Percentiles rank a stretch among this genome's conserved stretches.
Conservation (phyloP, 2,113 vertebrate species). For the Raja brachyura region DNA sequence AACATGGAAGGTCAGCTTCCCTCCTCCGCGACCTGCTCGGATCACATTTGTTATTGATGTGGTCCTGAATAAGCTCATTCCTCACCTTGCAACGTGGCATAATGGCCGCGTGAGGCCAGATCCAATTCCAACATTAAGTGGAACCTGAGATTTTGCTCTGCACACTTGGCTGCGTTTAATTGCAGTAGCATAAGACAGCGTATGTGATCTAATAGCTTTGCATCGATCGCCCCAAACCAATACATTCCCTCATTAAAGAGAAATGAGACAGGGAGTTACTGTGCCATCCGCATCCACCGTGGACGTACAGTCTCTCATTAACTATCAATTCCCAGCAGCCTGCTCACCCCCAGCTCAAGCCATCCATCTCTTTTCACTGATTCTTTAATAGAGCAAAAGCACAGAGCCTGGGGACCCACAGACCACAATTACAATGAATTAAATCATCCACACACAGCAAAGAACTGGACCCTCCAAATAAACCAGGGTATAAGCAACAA, state of each 20-base stretch:
- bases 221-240: constrained; percentile 27
- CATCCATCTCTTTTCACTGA: constrained; percentile 17
- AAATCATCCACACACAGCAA: neutral
- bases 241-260: constrained; percentile 33
- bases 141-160: neutral
- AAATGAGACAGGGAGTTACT: constrained; percentile 22
- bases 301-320: neutral
- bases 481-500: neutral
- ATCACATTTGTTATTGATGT: neutral
- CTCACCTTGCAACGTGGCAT: neutral
- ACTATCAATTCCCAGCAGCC: neutral
- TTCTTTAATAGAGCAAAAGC: neutral
- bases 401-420: neutral
- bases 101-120: neutral
- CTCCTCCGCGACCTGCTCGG: neutral
- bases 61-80: neutral
- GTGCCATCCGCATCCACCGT: neutral
- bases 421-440: neutral
- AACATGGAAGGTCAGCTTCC: neutral
- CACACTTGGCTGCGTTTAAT: constrained; percentile 33
- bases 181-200: neutral
- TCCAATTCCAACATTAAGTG: neutral
- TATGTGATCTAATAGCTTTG: constrained; percentile 28
- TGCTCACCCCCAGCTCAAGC: neutral
- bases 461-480: neutral